Base-by-base conservation (phyloP, 2,888 invertebrate species). In the Cacoxenus indagator region DNA sequence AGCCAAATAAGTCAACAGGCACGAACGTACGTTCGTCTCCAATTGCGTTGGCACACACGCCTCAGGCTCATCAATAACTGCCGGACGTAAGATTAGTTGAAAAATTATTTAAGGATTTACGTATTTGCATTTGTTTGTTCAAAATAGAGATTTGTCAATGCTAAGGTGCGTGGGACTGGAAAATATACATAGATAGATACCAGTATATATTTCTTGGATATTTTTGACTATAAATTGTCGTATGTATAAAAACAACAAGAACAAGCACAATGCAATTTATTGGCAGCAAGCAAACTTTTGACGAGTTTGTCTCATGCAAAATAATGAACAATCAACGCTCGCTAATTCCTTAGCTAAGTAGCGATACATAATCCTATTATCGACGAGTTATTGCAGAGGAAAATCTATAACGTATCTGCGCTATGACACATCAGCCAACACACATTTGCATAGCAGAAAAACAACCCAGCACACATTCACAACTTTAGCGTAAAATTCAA, bases 1-100 rank as follows among this genome's bases (percentile, higher is more conserved):
- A 67, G 73, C 67, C 68, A 71, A 67, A 68, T 70, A 59, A 61
- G 64, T 46, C 26, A 51, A 64, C 66, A 65, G 4, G 4, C 51
- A 51, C 31, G 29, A n/a, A n/a, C n/a, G n/a, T n/a, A n/a, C n/a
- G 19, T 29, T 19, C 48, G 14, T 8, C 19, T 48, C 48, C 1
- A 8, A 1, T 5, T 9, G 22, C 9, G 1, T 51, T 22, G 22
- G 22, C 51, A 51, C 51, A 51, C 61, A 62, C 61, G 61, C 61
- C 61, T 43, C 45, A 62, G 6, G 24, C 43, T 14, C 61, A 62
- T 62, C 61, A 62, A 59, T 59, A 59, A 59, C 59, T 31, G 37
- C 26, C 29, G 24, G 14, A 4, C 43, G 19, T 17, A 31, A 55
- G 55, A 24, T 55, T 55, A 55, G 55, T 55, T 55, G 55, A 55